A percentile compares a stretch with the other conserved stretches of the same genome.
These are phyloP conservation scores for Hylyphantes graminicola DNA, from an alignment of 1,140 invertebrate genomes.

Conservation along the genomic window DNA sequence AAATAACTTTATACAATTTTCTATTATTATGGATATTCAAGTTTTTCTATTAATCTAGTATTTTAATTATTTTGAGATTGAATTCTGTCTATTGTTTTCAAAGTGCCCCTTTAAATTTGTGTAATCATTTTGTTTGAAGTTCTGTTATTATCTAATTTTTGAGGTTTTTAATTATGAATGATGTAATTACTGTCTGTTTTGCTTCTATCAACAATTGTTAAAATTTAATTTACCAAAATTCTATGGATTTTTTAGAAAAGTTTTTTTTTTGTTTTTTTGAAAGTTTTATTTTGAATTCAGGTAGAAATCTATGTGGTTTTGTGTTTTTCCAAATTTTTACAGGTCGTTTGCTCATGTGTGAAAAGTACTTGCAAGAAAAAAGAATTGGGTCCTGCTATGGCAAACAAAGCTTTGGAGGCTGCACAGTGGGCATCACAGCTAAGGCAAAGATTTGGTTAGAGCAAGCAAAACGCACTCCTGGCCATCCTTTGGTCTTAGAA, in stretches of 20 bases:
- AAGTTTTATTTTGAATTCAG: background rate
- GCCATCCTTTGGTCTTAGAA: conserved; percentile 32
- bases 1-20: conserved; percentile 47
- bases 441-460: conserved; percentile 63
- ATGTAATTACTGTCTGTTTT: too few relatives aligned
- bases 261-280: background rate
- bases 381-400: conserved; percentile 4
- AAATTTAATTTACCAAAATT: too few relatives aligned
- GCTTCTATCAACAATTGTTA: too few relatives aligned
- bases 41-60: background rate
- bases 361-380: conserved; percentile 61
- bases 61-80: background rate
- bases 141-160: too few relatives aligned
- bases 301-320: background rate
- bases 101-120: background rate
- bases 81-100: background rate
- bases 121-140: background rate
- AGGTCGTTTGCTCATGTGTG: conserved; percentile 62
- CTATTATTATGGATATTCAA: background rate
- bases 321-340: background rate
- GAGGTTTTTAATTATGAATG: too few relatives aligned
- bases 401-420: conserved; percentile 62
- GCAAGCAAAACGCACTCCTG: conserved; percentile 58
- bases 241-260: background rate
- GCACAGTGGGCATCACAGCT: conserved; percentile 64